Evolutionary conservation across 2,113 vertebrate species (phyloP).

Genomic region (Corythaeola cristata): DNA sequence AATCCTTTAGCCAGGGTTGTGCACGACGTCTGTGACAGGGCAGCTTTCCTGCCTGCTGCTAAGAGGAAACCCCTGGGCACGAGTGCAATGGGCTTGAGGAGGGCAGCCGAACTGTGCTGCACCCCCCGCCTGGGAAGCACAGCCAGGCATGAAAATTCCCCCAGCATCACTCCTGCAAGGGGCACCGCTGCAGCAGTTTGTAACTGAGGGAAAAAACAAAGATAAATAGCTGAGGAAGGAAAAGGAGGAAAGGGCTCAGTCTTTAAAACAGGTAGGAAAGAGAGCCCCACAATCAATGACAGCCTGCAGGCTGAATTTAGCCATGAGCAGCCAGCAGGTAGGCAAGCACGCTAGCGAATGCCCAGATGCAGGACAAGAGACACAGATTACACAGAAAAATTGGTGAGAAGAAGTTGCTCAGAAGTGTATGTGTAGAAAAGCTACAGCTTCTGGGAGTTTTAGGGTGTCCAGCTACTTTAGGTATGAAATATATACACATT

Average conservation of each 20-base stretch:
- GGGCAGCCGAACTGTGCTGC: rapidly evolving
- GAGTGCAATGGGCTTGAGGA: not conserved
- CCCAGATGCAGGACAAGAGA: not conserved
- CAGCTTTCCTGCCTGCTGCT: not conserved
- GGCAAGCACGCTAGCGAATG: not conserved
- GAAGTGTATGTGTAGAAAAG: not conserved
- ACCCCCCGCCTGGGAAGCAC: not conserved
- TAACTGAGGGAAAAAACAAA: not conserved
- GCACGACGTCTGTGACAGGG: not conserved
- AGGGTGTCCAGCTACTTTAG: not conserved
- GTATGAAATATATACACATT: not conserved
- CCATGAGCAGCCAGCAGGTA: not conserved
- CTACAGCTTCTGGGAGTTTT: not conserved
- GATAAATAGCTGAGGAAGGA: not conserved
- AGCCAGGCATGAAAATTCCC: not conserved
- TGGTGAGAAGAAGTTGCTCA: not conserved
- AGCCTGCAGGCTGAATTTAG: not conserved
- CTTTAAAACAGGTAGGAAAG: not conserved
- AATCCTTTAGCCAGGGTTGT: not conserved
- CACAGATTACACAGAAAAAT: not conserved
- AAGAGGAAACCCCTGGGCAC: rapidly evolving
- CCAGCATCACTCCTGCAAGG: not conserved
- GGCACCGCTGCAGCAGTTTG: not conserved
- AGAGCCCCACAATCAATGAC: not conserved
- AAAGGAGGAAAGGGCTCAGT: not conserved